These are phyloP conservation scores for Pteruthius melanotis DNA, from an alignment of 2,113 vertebrate species.

Conservation along the genomic window DNA sequence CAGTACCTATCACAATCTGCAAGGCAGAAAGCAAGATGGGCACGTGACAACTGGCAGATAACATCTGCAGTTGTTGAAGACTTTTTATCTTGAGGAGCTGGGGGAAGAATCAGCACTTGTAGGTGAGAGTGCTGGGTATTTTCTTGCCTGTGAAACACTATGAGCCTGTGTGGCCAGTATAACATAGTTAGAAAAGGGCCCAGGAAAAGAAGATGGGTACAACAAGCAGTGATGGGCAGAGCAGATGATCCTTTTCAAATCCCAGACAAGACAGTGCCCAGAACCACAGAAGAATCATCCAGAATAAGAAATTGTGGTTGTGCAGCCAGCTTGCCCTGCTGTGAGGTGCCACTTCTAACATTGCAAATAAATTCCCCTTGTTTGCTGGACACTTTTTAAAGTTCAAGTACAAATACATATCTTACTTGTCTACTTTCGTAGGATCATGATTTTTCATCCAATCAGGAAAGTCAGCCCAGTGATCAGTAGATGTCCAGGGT, in stretches of 20 bases:
- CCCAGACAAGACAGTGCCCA: background rate
- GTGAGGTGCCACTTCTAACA: background rate
- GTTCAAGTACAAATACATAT: background rate
- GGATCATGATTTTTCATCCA: slow-evolving; percentile 84
- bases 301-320: background rate
- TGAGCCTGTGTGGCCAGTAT: background rate
- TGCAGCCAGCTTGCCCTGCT: background rate
- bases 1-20: background rate
- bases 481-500: slow-evolving; percentile 79
- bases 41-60: background rate
- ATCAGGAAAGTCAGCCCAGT: slow-evolving; percentile 80
- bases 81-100: background rate
- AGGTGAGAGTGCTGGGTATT: background rate
- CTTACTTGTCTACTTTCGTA: slow-evolving; percentile 82
- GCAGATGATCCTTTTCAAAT: background rate
- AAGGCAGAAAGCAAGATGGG: background rate
- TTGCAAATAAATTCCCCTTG: background rate
- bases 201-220: background rate
- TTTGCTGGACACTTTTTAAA: background rate
- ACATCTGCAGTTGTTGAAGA: background rate
- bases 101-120: background rate
- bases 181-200: background rate
- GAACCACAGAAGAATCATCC: background rate
- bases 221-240: background rate
- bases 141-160: background rate